Evolutionary conservation across 2,797 vertebrate genomes (phyloP), one percentile per base, ranked within the genome.

Genomic region (Cetoscarus ocellatus): DNA sequence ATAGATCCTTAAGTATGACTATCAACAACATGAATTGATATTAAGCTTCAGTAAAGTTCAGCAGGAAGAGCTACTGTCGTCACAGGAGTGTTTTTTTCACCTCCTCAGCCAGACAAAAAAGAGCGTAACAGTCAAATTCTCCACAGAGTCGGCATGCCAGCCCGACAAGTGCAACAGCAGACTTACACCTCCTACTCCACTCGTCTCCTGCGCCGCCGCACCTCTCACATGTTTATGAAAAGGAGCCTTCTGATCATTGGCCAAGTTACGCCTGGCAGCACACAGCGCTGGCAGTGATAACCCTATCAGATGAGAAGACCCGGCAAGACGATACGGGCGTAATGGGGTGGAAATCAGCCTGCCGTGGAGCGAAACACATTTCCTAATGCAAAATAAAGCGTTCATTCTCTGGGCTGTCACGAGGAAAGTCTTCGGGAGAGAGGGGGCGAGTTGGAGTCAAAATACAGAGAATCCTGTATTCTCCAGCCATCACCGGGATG

Each of bases 401-500:
- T 70, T 79, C 85, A 88, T 87, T 91, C 87, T 85, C 68, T 82
- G 39, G 43, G 67, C 71, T 51, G 80, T 92, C 88, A 89, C 67
- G 82, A 84, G 84, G 81, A 73, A 65, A 86, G 69, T 54, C 62
- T 88, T 67, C 75, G 57, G 52, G 59, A 67, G 65, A 49, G 76
- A 67, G 70, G 77, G 77, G 78, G 73, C 17, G 59, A 74, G 75
- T 56, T 67, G 61, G 66, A 75, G 85, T 78, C 83, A 69, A 75
- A 83, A 90, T 52, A 88, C 85, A 89, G 85, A 88, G 84, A 75
- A 77, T 89, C 79, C 76, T 87, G 84, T 87, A 83, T 88, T 75
- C 85, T 79, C n/a, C n/a, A 57, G 79, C 54, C 69, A 76, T 81
- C 68, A 7, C 59, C 53, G 36, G 73, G 10, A 13, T 43, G 49